Percentiles rank a stretch among this genome's conserved stretches.
phyloP scores from a whole-genome alignment of 2,797 vertebrate species.

The Bradypodion pumilum region DNA sequence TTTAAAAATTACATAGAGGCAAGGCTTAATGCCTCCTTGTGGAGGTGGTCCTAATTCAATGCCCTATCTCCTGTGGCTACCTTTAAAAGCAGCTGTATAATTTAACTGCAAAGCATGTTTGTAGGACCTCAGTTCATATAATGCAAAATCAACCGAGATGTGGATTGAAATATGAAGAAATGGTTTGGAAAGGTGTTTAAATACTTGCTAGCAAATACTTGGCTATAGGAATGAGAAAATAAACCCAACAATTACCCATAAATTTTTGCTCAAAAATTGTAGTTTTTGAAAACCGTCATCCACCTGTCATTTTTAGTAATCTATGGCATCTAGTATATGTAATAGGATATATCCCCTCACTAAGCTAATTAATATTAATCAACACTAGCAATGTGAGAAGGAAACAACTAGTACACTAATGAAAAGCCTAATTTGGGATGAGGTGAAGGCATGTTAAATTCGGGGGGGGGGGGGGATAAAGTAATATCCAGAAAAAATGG shows the following conservation, averaged over 20 bases:
- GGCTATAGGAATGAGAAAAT: background rate
- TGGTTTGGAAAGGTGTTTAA: background rate
- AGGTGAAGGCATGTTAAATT: background rate
- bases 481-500: background rate
- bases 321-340: background rate
- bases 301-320: background rate
- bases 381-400: background rate
- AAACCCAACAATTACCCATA: background rate
- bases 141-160: background rate
- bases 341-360: constrained; percentile 9
- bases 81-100: background rate
- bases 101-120: background rate
- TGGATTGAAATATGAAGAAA: background rate
- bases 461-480: background rate
- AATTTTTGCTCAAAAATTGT: background rate
- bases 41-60: too few species aligned
- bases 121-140: background rate
- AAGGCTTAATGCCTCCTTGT: background rate
- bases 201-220: background rate
- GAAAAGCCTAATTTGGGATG: constrained; percentile 12
- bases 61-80: background rate
- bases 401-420: background rate
- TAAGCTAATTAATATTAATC: background rate
- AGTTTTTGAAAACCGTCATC: background rate
- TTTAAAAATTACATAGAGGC: background rate